Evolutionary conservation across 2,797 vertebrate species (phyloP), one percentile per base, ranked within the genome.

Genomic region (Epinephelus coioides): DNA sequence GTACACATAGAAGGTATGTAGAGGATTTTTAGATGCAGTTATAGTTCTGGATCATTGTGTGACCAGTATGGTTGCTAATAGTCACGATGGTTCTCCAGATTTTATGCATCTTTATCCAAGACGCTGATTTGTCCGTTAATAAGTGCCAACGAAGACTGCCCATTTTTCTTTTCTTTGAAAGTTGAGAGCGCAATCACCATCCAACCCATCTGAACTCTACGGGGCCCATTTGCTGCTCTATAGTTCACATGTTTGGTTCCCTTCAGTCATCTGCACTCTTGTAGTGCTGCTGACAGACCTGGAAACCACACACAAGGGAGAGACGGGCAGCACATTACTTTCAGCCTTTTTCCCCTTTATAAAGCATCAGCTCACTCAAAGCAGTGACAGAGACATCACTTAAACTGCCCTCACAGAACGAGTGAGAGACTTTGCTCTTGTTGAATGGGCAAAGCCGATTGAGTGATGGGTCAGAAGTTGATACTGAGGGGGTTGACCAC

Each of bases 291-390:
- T 91, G 93, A 93, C 87, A 89, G 87, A 90, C 56, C 83, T 67
- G 84, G 76, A 85, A 92, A 91, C 82, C 85, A 81, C 91, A 93
- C 91, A 89, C 88, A 82, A 59, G 78, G 85, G 83, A 87, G 72
- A 77, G 73, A 69, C 38, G 0, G 75, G 59, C 79, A 79, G 56
- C 79, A 59, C 78, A 76, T 87, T 81, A 84, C 75, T 83, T 84
- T 82, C 13, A 15, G 62, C 75, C 78, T 68, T 79, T 79, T 84
- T 78, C 50, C 34, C 21, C 68, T 54, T 72, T 85, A 73, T 71
- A 88, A 90, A 90, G 77, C 79, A 71, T 72, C 79, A 50, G 63
- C 81, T 85, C 87, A 76, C 79, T 91, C 88, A 86, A 23, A 85
- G 71, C 67, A 66, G 56, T 86, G 87, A 91, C 88, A 81, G 76